Evolutionary conservation across 2,797 vertebrate genomes (phyloP).

Genomic region (Crenuchus spilurus): DNA sequence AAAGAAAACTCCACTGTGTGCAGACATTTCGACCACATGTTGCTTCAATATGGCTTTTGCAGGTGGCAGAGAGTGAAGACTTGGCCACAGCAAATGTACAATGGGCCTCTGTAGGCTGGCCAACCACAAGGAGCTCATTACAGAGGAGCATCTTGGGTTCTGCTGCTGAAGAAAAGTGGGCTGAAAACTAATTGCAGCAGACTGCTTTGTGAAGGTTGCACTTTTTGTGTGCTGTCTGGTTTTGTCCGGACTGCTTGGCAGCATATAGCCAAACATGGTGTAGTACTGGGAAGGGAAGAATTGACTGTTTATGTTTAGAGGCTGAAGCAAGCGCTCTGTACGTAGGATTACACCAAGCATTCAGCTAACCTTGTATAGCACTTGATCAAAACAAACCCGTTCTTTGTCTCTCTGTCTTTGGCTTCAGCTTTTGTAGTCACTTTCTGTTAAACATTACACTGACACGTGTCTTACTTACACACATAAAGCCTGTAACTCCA

Average conservation of each 20-base stretch:
- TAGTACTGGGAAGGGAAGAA: constrained; percentile 43
- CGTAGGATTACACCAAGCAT: constrained; percentile 44
- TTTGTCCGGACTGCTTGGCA: constrained; percentile 54
- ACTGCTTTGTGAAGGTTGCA: constrained; percentile 23
- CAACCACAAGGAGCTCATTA: constrained; percentile 67
- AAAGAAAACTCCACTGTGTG: constrained; percentile 21
- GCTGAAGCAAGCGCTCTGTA: constrained; percentile 33
- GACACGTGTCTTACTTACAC: not conserved
- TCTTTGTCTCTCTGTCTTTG: not conserved
- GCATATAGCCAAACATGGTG: constrained; percentile 36
- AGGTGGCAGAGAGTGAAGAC: constrained; percentile 55
- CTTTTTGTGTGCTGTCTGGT: constrained; percentile 52
- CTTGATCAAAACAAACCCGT: constrained; percentile 20
- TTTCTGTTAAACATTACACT: not conserved
- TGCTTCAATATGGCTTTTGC: constrained; percentile 63
- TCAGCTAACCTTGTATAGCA: not conserved
- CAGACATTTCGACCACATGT: constrained; percentile 57
- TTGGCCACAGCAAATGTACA: constrained; percentile 57
- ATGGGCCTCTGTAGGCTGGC: constrained; percentile 53
- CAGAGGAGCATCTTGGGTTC: constrained; percentile 59
- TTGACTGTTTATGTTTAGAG: constrained; percentile 46
- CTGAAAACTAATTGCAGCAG: constrained; percentile 57
- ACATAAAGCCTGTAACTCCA: not conserved
- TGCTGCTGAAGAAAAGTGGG: constrained; percentile 50
- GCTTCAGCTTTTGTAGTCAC: no score